Base-by-base conservation (phyloP, 1,140 invertebrate species). In the Papilio polytes region DNA sequence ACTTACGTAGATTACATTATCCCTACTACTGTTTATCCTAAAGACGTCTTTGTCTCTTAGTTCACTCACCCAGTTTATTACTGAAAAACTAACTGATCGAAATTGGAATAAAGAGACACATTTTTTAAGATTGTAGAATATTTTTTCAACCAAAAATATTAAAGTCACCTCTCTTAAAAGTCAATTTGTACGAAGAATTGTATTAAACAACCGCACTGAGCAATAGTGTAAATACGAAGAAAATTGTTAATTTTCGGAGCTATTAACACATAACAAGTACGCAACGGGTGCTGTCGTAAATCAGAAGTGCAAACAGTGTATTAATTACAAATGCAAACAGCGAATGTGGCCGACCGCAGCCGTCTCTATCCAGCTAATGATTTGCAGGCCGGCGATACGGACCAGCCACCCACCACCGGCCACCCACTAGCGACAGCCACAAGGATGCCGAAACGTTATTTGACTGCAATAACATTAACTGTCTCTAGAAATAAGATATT, bases 261-360 rank as follows among this genome's bases (percentile, higher is more conserved):
- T 91, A 94, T 94, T 93, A 93, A 93, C 91, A 92, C 93, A 93
- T 93, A 93, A 92, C 90, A 81, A 89, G 87, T 87, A 84, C 86
- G 88, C 84, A 88, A 85, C 86, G 85, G 87, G 90, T 85, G 88
- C 83, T 91, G 89, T 92, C 93, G 93, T 94, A 94, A 94, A 94
- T 94, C 93, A 94, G 90, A 85, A 90, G 90, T 85, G 88, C 93
- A 94, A 94, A 94, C 93, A 94, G 87, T 94, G 91, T 94, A 94
- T 94, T 94, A 94, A 94, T 94, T 94, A 94, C 91, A 89, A 92
- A 94, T 94, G 92, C 93, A 94, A 94, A 94, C 93, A 94, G 91
- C 91, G 85, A 94, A 89, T 93, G 91, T 90, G 92, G 93, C 91
- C 87, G 83, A 86, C 92, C 92, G 88, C 92, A 89, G 87, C 89